These are phyloP conservation scores for Epinotia demarniana DNA, from an alignment of 2,888 invertebrate genomes.

Conservation along the genomic window DNA sequence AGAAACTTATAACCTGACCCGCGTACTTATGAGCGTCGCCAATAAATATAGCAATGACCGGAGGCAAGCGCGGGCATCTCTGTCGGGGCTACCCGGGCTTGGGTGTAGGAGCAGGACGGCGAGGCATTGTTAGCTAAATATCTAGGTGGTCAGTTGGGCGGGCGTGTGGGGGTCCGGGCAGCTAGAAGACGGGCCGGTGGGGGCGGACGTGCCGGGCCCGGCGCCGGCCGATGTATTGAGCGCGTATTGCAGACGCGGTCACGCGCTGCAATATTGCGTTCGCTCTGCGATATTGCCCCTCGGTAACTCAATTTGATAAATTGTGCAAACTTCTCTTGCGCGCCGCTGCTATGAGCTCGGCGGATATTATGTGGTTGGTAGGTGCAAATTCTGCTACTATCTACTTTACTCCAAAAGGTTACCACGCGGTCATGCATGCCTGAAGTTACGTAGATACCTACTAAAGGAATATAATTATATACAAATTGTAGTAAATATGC, in stretches of 20 bases:
- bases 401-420: background rate
- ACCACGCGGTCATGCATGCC: background rate
- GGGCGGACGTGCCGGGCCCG: constrained; percentile 77
- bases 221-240: constrained; percentile 84
- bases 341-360: constrained; percentile 69
- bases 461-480: no score
- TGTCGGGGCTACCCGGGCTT: constrained; percentile 60
- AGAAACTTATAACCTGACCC: constrained; percentile 84
- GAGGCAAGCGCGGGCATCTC: constrained; percentile 71
- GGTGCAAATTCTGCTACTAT: constrained; percentile 4
- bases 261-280: constrained; percentile 85
- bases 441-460: background rate
- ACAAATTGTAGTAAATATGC: no score
- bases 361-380: constrained; percentile 56
- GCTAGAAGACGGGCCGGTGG: constrained; percentile 63
- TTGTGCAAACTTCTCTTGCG: constrained; percentile 80
- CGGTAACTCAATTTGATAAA: constrained; percentile 84
- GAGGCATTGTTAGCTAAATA: constrained; percentile 84
- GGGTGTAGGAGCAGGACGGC: constrained; percentile 69
- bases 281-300: constrained; percentile 83
- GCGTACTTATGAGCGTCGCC: constrained; percentile 85
- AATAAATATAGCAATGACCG: constrained; percentile 85
- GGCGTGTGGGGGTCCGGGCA: constrained; percentile 50
- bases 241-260: constrained; percentile 85
- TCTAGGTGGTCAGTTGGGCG: constrained; percentile 81